Conservation (phyloP, 2,888 invertebrate species). For the Cephus sareptanus region DNA sequence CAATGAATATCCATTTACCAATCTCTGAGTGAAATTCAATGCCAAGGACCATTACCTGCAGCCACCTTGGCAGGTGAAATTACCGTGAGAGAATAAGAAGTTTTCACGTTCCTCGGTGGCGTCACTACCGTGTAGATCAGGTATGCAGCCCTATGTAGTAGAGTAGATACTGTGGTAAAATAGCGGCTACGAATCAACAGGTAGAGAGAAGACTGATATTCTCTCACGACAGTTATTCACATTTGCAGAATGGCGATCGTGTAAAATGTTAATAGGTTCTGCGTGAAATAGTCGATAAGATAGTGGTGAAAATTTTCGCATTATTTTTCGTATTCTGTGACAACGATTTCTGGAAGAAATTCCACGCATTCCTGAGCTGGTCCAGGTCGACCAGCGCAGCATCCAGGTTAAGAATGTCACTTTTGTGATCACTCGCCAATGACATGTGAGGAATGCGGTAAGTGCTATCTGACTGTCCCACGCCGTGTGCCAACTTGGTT, state of each 20-base stretch:
- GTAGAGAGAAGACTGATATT: constrained; percentile 9
- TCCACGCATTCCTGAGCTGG: constrained; percentile 36
- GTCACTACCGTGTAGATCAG: constrained; percentile 22
- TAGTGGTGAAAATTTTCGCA: constrained; percentile 4
- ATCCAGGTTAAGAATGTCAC: constrained; percentile 53
- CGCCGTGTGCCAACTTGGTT: neutral
- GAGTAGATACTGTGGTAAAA: constrained; percentile 11
- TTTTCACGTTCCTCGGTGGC: constrained; percentile 26
- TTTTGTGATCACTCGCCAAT: constrained; percentile 52
- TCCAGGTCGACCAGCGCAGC: constrained; percentile 46
- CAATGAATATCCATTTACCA: neutral
- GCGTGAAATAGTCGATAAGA: neutral
- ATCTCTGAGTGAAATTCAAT: neutral
- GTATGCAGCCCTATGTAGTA: constrained; percentile 7
- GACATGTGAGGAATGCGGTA: constrained; percentile 58
- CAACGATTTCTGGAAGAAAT: constrained; percentile 20
- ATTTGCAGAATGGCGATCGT: neutral
- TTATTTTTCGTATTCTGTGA: neutral
- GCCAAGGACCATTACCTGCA: neutral
- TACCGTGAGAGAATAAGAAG: constrained; percentile 20
- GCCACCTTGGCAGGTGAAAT: constrained; percentile 12
- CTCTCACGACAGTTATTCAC: neutral
- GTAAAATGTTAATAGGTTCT: constrained; percentile 2
- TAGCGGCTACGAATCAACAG: constrained; percentile 30
- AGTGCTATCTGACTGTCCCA: constrained; percentile 30